These are phyloP conservation scores for Hippocampus guttulatus DNA, from an alignment of 2,113 vertebrate genomes.

Conservation along the genomic window DNA sequence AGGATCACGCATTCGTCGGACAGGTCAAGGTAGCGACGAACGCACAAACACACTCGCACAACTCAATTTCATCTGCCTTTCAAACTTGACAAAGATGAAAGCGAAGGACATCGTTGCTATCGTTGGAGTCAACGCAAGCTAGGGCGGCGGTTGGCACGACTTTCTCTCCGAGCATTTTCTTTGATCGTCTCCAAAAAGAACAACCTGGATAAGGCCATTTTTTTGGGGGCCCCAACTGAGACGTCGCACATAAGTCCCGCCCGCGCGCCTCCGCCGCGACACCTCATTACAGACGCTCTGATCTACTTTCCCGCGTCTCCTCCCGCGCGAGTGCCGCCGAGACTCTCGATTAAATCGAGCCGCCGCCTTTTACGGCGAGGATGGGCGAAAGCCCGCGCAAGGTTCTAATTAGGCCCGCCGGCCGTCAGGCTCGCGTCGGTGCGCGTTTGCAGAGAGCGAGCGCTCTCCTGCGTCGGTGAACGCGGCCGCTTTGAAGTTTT, in stretches of 20 bases:
- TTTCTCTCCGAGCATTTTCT: too few relatives aligned
- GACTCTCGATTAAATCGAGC: background rate
- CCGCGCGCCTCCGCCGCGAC: too few relatives aligned
- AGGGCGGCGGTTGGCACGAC: too few relatives aligned
- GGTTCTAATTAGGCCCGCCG: background rate
- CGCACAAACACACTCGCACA: too few relatives aligned
- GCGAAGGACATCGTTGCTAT: too few relatives aligned
- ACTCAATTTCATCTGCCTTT: too few relatives aligned
- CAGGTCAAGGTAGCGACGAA: constrained; percentile 83
- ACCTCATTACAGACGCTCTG: background rate
- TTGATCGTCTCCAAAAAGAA: too few relatives aligned
- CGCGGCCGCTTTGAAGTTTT: background rate
- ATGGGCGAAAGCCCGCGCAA: background rate
- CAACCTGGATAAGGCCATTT: too few relatives aligned
- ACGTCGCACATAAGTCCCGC: too few relatives aligned
- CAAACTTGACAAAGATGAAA: too few relatives aligned
- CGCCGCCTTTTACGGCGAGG: background rate
- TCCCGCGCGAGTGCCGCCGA: background rate
- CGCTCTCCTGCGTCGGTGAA: too few relatives aligned
- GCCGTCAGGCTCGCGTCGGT: background rate
- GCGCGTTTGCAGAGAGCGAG: background rate
- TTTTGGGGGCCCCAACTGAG: too few relatives aligned
- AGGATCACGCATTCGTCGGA: constrained; percentile 85
- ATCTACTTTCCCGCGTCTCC: background rate
- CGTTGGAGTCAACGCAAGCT: background rate